Evolutionary conservation across 2,888 invertebrate species (phyloP).

Genomic region (Melitaea athalia): DNA sequence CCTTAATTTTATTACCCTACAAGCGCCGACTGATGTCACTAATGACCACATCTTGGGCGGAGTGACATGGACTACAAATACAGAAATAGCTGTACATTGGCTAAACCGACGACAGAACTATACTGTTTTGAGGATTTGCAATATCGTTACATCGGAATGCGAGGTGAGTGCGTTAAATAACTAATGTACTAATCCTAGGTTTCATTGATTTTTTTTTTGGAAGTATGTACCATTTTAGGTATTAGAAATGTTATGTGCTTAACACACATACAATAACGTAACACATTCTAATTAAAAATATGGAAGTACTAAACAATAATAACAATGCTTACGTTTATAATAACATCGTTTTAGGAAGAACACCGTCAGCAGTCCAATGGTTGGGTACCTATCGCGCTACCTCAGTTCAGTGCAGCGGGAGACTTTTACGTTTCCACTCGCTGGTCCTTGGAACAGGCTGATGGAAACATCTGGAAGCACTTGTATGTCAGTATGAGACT

Average conservation of each 20-base stretch:
- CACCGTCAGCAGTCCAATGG: constrained; percentile 83
- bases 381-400: constrained; percentile 86
- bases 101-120: constrained; percentile 92
- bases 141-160: constrained; percentile 56
- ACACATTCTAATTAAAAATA: neutral
- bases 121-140: constrained; percentile 83
- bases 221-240: no score
- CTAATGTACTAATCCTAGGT: no score
- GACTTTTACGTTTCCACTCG: constrained; percentile 69
- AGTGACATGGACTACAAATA: constrained; percentile 87
- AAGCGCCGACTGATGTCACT: constrained; percentile 78
- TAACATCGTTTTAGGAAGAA: constrained; percentile 60
- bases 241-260: no score
- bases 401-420: constrained; percentile 76
- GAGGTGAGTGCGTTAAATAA: constrained; percentile 52
- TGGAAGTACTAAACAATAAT: neutral
- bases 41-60: constrained; percentile 86
- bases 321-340: neutral
- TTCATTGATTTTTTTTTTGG: no score
- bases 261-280: no score
- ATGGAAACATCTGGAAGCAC: constrained; percentile 79
- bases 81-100: constrained; percentile 88
- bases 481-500: constrained; percentile 63
- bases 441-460: constrained; percentile 65
- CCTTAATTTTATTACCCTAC: constrained; percentile 53